phyloP scores from a whole-genome alignment of 2,797 vertebrate species.

The Enteromius mattozi region DNA sequence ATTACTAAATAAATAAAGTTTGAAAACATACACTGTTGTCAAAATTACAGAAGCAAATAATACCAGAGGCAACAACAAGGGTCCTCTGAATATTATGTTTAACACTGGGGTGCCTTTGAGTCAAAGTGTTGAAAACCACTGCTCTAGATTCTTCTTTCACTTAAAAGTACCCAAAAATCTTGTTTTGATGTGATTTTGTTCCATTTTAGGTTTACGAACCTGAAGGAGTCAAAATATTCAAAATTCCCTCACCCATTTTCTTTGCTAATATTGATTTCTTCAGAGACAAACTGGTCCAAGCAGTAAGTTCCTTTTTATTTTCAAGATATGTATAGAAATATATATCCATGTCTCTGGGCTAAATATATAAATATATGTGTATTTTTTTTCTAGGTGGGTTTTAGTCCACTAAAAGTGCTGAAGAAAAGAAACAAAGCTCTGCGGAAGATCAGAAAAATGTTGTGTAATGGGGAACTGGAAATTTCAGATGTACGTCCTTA shows the following conservation, averaged over 20 bases:
- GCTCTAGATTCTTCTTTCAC: neutral
- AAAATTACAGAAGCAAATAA: neutral
- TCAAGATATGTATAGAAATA: neutral
- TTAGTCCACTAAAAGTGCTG: slow-evolving; percentile 86
- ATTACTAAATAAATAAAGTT: neutral
- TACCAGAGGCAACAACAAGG: neutral
- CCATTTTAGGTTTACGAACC: slow-evolving; percentile 83
- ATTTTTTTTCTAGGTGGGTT: slow-evolving; percentile 79
- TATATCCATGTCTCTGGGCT: neutral
- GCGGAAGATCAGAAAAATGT: slow-evolving; percentile 84
- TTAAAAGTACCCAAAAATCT: neutral
- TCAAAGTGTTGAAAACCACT: neutral
- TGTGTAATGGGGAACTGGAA: slow-evolving; percentile 84
- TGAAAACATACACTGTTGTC: neutral
- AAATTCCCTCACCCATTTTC: slow-evolving; percentile 91
- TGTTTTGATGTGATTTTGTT: neutral
- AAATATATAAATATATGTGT: neutral
- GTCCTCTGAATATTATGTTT: neutral
- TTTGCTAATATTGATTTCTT: slow-evolving; percentile 94
- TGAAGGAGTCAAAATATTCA: slow-evolving; percentile 90
- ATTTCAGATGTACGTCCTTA: slow-evolving; percentile 79
- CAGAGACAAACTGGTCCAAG: slow-evolving; percentile 83
- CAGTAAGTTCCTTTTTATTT: slow-evolving; percentile 72
- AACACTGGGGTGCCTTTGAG: neutral
- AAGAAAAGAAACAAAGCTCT: slow-evolving; percentile 93